Conservation (phyloP, 2,888 invertebrate species). For the Pogonocherus hispidulus region DNA sequence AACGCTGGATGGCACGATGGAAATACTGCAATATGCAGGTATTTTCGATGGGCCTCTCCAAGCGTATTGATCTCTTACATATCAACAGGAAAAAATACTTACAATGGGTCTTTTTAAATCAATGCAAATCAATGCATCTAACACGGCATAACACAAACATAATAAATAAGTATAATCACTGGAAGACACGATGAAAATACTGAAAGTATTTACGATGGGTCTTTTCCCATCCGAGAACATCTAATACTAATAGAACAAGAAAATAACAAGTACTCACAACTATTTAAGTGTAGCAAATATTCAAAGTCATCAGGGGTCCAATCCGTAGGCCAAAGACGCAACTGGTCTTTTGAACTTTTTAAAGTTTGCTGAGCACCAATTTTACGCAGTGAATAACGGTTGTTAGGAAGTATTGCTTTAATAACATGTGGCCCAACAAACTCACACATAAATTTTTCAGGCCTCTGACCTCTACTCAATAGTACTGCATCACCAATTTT, state of each 20-base stretch:
- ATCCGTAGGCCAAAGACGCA: slow-evolving; percentile 32
- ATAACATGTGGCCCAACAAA: slow-evolving; percentile 27
- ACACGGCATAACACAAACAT: not conserved
- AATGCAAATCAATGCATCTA: not conserved
- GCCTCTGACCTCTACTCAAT: slow-evolving; percentile 13
- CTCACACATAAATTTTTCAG: slow-evolving; percentile 1
- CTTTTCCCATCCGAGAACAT: not conserved
- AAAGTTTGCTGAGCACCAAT: slow-evolving; percentile 6
- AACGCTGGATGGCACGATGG: not conserved
- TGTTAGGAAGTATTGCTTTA: slow-evolving; percentile 13
- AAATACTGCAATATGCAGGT: slow-evolving; percentile 4
- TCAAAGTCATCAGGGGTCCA: slow-evolving; percentile 36
- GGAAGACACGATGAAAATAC: slow-evolving; percentile 8
- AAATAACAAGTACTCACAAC: slow-evolving; percentile 17
- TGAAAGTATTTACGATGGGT: slow-evolving; percentile 10
- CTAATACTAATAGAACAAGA: not conserved
- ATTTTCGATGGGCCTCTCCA: not conserved
- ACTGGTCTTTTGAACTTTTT: slow-evolving; percentile 35
- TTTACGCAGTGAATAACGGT: slow-evolving; percentile 10
- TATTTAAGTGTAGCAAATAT: slow-evolving; percentile 19
- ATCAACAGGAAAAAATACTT: not conserved
- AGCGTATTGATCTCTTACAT: not conserved
- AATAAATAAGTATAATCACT: not conserved
- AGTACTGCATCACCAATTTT: slow-evolving; percentile 35
- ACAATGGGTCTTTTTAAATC: not conserved